Evolutionary conservation across 2,888 invertebrate genomes (phyloP), one percentile per base, ranked within the genome.

Genomic region (Chrysolina haemoptera): DNA sequence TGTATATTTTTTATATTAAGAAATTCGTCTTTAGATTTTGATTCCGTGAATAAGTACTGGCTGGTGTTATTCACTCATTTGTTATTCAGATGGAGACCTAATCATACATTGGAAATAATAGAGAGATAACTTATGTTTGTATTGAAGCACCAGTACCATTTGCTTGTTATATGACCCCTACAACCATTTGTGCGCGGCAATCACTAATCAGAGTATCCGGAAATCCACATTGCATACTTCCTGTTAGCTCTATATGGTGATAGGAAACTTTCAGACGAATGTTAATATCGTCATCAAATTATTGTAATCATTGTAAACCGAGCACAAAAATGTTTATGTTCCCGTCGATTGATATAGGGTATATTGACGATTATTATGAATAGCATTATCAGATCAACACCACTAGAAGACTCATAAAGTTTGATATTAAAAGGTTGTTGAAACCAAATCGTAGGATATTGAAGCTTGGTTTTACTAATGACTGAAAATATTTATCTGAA

Each of bases 191-290:
- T 53, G 14, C 12, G 14, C 59, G 59, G 59, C 22, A 27, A 59
- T 59, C 27, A 35, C 27, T 59, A 59, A 59, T 59, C 59, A 59
- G 59, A 4, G 16, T 59, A 35, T 59, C 59, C 59, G 59, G 59
- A 59, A 59, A 59, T 59, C 22, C 59, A 59, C 27, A n/a, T 59
- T n/a, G 27, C 59, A 59, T 59, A n/a, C 27, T 59, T 59, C 59
- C 59, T 22, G 59, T 59, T 35, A n/a, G 22, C 27, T 27, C 27
- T 59, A n/a, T n/a, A 35, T 14, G 11, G 22, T 1, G 22, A 59
- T 59, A 59, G n/a, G n/a, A 59, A 18, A n/a, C 27, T 35, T 59
- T n/a, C 59, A 27, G 14, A 35, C 59, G n/a, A n/a, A 59, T n/a
- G 59, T 59, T 0, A 59, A 27, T 59, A 27, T n/a, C 22, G 35